phyloP scores from a whole-genome alignment of 2,797 vertebrate species.

The Mallotus villosus region DNA sequence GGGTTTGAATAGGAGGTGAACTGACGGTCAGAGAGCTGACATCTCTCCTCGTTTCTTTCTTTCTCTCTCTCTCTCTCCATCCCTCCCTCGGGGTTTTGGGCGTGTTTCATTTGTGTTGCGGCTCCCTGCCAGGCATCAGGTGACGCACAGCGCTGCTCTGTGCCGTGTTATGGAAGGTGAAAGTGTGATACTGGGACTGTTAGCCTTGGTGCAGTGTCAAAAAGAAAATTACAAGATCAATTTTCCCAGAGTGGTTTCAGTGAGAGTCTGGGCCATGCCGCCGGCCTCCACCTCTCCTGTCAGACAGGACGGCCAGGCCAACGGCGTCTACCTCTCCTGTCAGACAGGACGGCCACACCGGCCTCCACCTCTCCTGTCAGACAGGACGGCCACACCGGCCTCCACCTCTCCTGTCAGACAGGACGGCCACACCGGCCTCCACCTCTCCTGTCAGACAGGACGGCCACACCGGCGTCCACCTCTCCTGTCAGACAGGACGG shows the following conservation, averaged over 20 bases:
- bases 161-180: constrained; percentile 62
- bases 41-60: not conserved
- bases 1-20: constrained; percentile 34
- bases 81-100: not conserved
- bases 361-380: constrained; percentile 23
- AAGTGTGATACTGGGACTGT: constrained; percentile 66
- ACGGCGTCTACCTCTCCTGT: constrained; percentile 19
- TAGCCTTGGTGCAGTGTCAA: constrained; percentile 67
- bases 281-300: constrained; percentile 16
- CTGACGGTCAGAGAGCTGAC: constrained; percentile 20
- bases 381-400: constrained; percentile 5
- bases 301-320: constrained; percentile 14
- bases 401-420: constrained; percentile 26
- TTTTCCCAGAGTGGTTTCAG: constrained; percentile 60
- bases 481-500: constrained; percentile 25
- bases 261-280: constrained; percentile 51
- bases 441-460: constrained; percentile 24
- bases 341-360: constrained; percentile 14
- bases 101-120: constrained; percentile 45
- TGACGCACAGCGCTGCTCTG: constrained; percentile 60
- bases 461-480: not conserved
- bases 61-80: not conserved
- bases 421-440: not conserved
- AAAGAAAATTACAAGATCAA: too few species aligned
- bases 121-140: constrained; percentile 58